phyloP scores from a whole-genome alignment of 2,113 vertebrate species.

The Tenrec ecaudatus region DNA sequence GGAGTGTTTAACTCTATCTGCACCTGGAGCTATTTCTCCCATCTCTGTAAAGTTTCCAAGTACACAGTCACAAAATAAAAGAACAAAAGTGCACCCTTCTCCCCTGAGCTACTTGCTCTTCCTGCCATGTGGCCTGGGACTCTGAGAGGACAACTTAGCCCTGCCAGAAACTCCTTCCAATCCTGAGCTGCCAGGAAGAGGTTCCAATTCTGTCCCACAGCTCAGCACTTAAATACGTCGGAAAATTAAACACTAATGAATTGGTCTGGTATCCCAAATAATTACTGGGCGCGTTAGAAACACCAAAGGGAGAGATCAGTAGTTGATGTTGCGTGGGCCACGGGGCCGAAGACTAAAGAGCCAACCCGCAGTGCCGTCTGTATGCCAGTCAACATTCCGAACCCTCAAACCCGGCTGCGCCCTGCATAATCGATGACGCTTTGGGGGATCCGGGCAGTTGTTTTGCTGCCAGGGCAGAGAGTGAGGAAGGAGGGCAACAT shows the following conservation, averaged over 20 bases:
- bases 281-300: constrained; percentile 63
- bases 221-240: constrained; percentile 33
- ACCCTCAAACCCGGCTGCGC: constrained; percentile 75
- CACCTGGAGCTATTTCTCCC: not conserved
- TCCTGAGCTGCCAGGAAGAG: not conserved
- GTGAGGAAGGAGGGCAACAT: constrained; percentile 67
- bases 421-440: constrained; percentile 78
- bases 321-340: constrained; percentile 42
- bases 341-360: constrained; percentile 26
- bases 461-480: constrained; percentile 84
- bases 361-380: constrained; percentile 14
- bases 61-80: not conserved
- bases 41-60: not conserved
- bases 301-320: constrained; percentile 53
- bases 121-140: not conserved
- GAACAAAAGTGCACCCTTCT: not conserved
- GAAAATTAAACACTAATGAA: constrained; percentile 64
- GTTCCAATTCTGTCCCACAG: constrained; percentile 56
- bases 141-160: not conserved
- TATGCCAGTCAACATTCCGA: constrained; percentile 63
- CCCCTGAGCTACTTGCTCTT: not conserved
- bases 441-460: constrained; percentile 83
- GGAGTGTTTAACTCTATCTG: not conserved
- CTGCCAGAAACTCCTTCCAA: not conserved
- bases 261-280: constrained; percentile 63